These are phyloP conservation scores for Metacarcinus magister DNA, from an alignment of 2,888 invertebrate genomes.

Conservation along the genomic window DNA sequence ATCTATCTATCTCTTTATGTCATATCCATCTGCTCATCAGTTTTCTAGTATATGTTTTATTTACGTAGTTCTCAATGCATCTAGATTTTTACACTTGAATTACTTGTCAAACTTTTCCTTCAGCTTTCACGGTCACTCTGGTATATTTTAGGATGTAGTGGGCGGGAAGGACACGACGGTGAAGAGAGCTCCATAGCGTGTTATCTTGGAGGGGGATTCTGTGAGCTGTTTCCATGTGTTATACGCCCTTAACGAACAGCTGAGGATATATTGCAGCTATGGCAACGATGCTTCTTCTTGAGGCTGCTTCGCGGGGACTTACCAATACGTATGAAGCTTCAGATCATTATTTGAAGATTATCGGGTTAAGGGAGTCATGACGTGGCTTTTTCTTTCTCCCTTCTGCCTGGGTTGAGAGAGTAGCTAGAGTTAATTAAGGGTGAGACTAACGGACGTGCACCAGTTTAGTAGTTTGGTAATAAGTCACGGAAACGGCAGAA, in stretches of 20 bases:
- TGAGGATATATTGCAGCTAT: too few relatives aligned
- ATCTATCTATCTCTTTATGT: too few relatives aligned
- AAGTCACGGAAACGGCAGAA: neutral
- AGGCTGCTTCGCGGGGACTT: neutral
- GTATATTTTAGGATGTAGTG: neutral
- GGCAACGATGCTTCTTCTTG: too few relatives aligned
- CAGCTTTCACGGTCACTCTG: neutral
- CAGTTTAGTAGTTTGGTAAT: neutral
- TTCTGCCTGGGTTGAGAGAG: neutral
- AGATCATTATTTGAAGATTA: neutral
- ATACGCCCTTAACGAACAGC: neutral
- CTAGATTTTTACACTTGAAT: neutral
- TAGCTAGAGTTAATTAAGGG: neutral
- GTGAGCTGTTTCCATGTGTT: neutral
- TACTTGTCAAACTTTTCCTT: neutral
- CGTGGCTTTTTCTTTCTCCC: neutral
- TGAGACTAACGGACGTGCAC: neutral
- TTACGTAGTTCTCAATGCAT: neutral
- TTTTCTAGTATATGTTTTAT: neutral
- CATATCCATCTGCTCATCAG: too few relatives aligned
- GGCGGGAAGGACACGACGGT: neutral
- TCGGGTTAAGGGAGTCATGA: neutral
- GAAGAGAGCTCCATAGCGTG: neutral
- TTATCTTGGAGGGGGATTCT: neutral
- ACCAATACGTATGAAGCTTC: neutral